Conservation (phyloP, 2,113 vertebrate genomes). For the Mixornis gularis region DNA sequence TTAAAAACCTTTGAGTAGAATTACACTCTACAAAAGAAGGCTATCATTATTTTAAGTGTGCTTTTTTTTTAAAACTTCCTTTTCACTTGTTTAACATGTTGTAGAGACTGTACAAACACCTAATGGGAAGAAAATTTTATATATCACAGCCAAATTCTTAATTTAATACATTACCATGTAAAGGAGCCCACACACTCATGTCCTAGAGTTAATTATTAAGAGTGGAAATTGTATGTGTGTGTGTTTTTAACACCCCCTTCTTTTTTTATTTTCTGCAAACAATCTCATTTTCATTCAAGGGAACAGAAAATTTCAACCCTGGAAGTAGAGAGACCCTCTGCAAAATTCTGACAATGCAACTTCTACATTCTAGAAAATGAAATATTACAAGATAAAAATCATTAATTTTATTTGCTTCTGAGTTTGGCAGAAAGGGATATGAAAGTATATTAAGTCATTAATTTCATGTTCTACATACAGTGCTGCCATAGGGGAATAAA, state of each 20-base stretch:
- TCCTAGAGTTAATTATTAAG: not conserved
- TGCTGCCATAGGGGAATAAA: not conserved
- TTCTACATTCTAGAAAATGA: not conserved
- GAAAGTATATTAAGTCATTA: not conserved
- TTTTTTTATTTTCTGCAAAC: not conserved
- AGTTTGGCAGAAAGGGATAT: not conserved
- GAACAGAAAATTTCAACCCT: conserved; percentile 6
- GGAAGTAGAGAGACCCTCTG: not conserved
- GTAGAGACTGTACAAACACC: not conserved
- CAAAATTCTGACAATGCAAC: conserved; percentile 23
- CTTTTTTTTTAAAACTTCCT: not conserved
- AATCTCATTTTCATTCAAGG: not conserved
- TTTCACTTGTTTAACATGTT: conserved; percentile 5
- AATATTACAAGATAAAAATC: not conserved
- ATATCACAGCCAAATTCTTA: conserved; percentile 18
- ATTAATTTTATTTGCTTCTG: not conserved
- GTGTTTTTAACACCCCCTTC: not conserved
- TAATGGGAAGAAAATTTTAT: not conserved
- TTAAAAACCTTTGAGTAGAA: not conserved
- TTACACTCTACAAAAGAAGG: not conserved
- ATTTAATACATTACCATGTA: conserved; percentile 17
- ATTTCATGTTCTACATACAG: not conserved
- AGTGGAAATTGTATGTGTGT: not conserved
- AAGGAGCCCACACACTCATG: not conserved
- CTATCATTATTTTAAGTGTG: not conserved